Base-by-base conservation (phyloP, 1,140 invertebrate species). In the Coelopa frigida region DNA sequence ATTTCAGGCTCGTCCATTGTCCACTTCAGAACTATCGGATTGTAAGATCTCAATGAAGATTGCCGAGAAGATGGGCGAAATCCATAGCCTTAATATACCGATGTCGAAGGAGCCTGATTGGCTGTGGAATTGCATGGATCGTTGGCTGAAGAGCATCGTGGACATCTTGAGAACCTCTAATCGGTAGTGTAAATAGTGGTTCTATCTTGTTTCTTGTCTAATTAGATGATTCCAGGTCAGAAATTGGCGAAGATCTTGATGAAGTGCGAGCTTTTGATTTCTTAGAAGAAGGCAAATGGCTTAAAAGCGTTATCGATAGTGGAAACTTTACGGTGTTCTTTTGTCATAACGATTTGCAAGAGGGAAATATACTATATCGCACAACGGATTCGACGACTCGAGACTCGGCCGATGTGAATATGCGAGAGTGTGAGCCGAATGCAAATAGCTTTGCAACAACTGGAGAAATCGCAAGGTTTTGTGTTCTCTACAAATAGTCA, bases 321-420 rank as follows among this genome's bases (percentile, higher is more conserved):
- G 75, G 82, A 0, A 75, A 79, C n/a, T 86, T 88, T 47, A 88
- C 90, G 1, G 89, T 97, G 2, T 83, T 94, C 0, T 99, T 99
- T 70, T 95, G 91, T 62, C 95, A 99, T 71, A 98, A 98, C 70
- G 95, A 98, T 65, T 75, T 97, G 67, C 94, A 98, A 72, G 92
- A 96, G 78, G 95, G 94, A 68, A 82, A 78, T 40, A 70, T 70
- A 39, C 37, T 49, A 3, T 67, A 35, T 24, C 67, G 11, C 50
- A n/a, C n/a, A n/a, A n/a, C n/a, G n/a, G n/a, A n/a, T n/a, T n/a
- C n/a, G n/a, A n/a, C n/a, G 55, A 15, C 53, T 63, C 41, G 31
- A 50, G 6, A 40, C 47, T 17, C 17, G 22, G 46, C 5, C 59
- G 53, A 3, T 46, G 45, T 4, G 50, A 46, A 44, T 63, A 54